A percentile compares a stretch with the other conserved stretches of the same genome.
Conservation (phyloP, 35 echinoderm and acorn worm genomes). For the Nesometra sesokonis region DNA sequence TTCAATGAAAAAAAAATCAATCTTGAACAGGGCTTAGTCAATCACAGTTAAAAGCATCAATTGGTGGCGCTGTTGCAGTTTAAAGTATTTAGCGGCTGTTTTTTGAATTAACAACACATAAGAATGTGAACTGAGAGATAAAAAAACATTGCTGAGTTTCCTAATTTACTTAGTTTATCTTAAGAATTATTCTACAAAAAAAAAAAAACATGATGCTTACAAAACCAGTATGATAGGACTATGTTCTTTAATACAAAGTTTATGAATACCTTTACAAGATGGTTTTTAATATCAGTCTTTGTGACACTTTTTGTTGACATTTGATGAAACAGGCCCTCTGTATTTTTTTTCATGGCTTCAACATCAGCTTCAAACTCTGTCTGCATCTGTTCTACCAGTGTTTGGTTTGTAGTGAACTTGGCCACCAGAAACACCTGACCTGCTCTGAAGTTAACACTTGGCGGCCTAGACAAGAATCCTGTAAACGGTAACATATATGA, state of each 20-base stretch:
- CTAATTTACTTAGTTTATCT: too few species aligned
- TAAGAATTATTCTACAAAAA: too few species aligned
- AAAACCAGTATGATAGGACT: neutral
- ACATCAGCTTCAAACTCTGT: neutral
- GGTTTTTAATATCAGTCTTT: constrained; percentile 22
- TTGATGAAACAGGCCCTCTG: constrained; percentile 23
- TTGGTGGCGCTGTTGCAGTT: too few species aligned
- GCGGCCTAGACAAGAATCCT: constrained; percentile 61
- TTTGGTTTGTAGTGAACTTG: constrained; percentile 33
- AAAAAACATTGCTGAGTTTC: too few species aligned
- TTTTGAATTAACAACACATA: too few species aligned
- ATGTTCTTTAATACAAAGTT: neutral
- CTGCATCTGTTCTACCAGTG: neutral
- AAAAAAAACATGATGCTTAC: too few species aligned
- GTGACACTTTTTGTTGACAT: neutral
- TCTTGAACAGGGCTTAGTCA: too few species aligned
- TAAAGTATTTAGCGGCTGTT: too few species aligned
- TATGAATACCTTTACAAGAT: constrained; percentile 36
- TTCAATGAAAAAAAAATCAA: too few species aligned
- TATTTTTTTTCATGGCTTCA: constrained; percentile 7
- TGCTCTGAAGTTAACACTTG: constrained; percentile 51
- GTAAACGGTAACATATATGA: neutral
- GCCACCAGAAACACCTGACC: constrained; percentile 33
- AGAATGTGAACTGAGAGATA: too few species aligned
- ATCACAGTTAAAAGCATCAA: too few species aligned